phyloP scores from a whole-genome alignment of 2,888 invertebrate species.

The Drosophila acutilabella region DNA sequence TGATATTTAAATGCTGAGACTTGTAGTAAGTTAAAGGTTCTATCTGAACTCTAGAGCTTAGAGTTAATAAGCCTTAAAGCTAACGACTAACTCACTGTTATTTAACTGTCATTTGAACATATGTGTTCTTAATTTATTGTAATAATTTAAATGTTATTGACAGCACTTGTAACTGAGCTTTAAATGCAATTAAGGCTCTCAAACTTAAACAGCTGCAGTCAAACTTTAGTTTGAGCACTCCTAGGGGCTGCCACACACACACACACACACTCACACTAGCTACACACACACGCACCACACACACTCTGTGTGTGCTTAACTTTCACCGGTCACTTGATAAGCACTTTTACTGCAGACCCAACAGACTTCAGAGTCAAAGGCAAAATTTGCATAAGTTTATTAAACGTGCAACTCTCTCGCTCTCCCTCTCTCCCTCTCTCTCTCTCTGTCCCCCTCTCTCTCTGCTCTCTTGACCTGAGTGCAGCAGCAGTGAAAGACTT shows the following conservation, averaged over 20 bases:
- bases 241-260: conserved; percentile 4
- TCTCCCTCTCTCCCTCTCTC: neutral
- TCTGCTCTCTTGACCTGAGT: conserved; percentile 35
- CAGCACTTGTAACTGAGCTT: conserved; percentile 2
- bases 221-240: conserved; percentile 31
- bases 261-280: neutral
- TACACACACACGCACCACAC: neutral
- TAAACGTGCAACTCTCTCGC: conserved; percentile 40
- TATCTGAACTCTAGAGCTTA: too few relatives aligned
- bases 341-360: conserved; percentile 50
- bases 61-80: too few relatives aligned
- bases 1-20: too few relatives aligned
- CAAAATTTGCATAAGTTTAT: conserved; percentile 74
- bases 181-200: neutral
- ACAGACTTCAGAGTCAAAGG: conserved; percentile 40
- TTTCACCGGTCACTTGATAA: conserved; percentile 54
- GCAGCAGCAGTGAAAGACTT: conserved; percentile 39
- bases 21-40: too few relatives aligned
- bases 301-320: conserved; percentile 22
- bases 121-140: too few relatives aligned
- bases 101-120: neutral
- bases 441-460: neutral
- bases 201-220: conserved; percentile 14
- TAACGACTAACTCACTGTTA: neutral
- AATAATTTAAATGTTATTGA: neutral